These are phyloP conservation scores for Rhynchomys soricoides DNA, from an alignment of 2,113 vertebrate species.

Conservation along the genomic window DNA sequence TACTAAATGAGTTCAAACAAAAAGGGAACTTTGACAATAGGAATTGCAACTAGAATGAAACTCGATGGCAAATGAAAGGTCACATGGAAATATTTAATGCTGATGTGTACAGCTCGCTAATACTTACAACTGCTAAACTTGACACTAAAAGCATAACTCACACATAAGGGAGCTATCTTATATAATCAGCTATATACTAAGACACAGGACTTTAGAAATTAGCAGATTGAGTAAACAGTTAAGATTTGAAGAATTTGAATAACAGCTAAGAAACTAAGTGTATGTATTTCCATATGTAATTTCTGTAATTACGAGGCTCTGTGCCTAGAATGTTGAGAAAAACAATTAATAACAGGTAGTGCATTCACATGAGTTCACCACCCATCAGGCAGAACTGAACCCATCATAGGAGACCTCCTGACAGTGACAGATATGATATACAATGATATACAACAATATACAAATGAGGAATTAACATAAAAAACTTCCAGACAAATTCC, in stretches of 20 bases:
- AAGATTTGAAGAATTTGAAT: neutral
- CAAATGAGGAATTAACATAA: neutral
- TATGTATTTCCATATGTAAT: neutral
- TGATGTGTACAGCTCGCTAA: neutral
- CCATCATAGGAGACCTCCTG: neutral
- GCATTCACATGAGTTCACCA: neutral
- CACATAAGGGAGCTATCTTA: neutral
- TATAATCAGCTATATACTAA: neutral
- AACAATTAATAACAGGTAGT: neutral
- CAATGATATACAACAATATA: neutral
- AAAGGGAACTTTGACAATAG: neutral
- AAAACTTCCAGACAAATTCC: neutral
- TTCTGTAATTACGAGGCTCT: neutral
- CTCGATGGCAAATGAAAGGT: neutral
- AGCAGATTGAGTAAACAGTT: neutral
- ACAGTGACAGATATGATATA: neutral
- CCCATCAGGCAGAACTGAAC: neutral
- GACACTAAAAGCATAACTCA: neutral
- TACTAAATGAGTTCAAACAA: neutral
- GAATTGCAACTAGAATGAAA: neutral
- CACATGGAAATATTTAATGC: constrained; percentile 14
- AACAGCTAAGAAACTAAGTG: neutral
- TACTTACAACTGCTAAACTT: neutral
- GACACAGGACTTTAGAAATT: neutral
- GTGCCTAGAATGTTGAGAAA: neutral